These are phyloP conservation scores for Paramormyrops kingsleyae DNA, from an alignment of 2,113 vertebrate species.

Conservation along the genomic window DNA sequence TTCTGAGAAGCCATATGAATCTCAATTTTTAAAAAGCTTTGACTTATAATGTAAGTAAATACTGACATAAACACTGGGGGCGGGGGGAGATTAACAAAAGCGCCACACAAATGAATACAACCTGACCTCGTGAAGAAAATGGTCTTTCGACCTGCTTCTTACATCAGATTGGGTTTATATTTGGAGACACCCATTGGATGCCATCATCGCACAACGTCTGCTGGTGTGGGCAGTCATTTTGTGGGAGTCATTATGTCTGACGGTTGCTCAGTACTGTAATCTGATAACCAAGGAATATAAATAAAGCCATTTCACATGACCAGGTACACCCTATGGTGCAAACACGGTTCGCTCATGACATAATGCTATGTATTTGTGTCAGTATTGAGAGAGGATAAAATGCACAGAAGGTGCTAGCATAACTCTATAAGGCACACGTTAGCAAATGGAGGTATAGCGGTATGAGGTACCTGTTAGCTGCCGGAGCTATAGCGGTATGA, in stretches of 20 bases:
- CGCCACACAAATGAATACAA: not conserved
- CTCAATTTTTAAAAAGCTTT: not conserved
- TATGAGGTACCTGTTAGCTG: not conserved
- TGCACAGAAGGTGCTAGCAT: not conserved
- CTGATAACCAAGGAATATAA: not conserved
- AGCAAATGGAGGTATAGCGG: not conserved
- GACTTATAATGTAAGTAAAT: not conserved
- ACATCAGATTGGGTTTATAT: not conserved
- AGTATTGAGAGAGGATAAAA: not conserved
- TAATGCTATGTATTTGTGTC: not conserved
- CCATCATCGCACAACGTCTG: not conserved
- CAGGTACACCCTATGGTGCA: not conserved
- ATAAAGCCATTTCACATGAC: not conserved
- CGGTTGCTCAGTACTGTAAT: not conserved
- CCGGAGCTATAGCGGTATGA: rapidly evolving
- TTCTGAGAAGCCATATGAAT: not conserved
- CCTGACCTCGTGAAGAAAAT: not conserved
- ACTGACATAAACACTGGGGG: not conserved
- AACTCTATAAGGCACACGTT: not conserved
- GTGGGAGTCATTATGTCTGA: not conserved
- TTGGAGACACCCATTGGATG: not conserved
- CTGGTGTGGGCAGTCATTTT: not conserved
- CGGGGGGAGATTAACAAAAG: not conserved
- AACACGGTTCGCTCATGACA: not conserved
- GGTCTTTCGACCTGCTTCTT: not conserved